A percentile compares a stretch with the other conserved stretches of the same genome.
These are phyloP conservation scores for Saguinus midas DNA, from an alignment of 2,113 vertebrate genomes.

Conservation along the genomic window DNA sequence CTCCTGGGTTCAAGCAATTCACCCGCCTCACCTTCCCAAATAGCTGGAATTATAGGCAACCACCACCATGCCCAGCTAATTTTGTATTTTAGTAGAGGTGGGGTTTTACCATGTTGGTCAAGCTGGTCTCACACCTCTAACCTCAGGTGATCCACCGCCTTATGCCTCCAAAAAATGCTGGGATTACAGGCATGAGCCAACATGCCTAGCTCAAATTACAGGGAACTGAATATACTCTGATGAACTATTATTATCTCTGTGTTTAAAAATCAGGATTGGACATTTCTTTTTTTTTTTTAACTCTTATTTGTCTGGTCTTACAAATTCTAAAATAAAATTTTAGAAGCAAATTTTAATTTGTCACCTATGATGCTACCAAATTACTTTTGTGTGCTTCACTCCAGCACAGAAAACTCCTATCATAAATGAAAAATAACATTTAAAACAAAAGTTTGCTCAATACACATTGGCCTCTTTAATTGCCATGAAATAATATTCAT, in stretches of 20 bases:
- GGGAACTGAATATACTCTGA: not conserved
- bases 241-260: not conserved
- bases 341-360: not conserved
- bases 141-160: too few species aligned
- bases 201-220: not conserved
- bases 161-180: too few species aligned
- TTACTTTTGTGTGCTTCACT: not conserved
- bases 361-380: not conserved
- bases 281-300: not conserved
- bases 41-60: too few species aligned
- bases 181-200: too few species aligned
- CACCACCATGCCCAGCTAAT: too few species aligned
- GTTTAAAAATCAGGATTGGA: not conserved
- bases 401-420: not conserved
- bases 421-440: not conserved
- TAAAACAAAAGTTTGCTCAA: not conserved
- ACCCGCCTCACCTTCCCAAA: too few species aligned
- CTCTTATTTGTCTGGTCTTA: not conserved
- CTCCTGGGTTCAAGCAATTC: too few species aligned
- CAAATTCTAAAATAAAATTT: not conserved
- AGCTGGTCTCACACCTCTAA: too few species aligned
- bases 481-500: not conserved
- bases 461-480: not conserved
- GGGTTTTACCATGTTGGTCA: too few species aligned
- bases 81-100: too few species aligned